Percentiles rank a stretch among this genome's conserved stretches.
phyloP scores from a whole-genome alignment of 2,113 vertebrate genomes.

The Rhinolophus sinicus region DNA sequence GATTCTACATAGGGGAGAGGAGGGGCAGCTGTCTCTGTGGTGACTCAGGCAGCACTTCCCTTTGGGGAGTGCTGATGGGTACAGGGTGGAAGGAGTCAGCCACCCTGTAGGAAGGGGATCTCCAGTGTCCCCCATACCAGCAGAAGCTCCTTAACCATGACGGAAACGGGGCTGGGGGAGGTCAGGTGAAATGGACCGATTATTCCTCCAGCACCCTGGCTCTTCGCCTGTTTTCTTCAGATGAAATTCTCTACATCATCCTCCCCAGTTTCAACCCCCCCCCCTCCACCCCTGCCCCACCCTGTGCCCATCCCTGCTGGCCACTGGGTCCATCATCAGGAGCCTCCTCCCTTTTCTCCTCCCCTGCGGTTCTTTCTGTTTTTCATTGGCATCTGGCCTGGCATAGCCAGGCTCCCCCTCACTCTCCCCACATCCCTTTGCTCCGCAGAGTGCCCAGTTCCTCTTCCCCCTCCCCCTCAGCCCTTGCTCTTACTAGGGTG shows the following conservation, averaged over 20 bases:
- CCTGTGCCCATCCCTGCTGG: conserved; percentile 77
- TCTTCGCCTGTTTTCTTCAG: conserved; percentile 51
- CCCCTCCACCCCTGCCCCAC: conserved; percentile 66
- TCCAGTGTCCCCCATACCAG: not conserved
- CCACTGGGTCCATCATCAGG: conserved; percentile 69
- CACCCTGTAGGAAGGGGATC: not conserved
- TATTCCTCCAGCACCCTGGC: conserved; percentile 42
- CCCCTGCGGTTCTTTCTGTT: conserved; percentile 80
- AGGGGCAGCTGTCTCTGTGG: conserved; percentile 15
- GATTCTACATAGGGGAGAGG: not conserved
- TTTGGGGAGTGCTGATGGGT: not conserved
- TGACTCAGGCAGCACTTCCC: conserved; percentile 22
- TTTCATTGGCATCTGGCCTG: conserved; percentile 77
- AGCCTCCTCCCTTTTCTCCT: conserved; percentile 78
- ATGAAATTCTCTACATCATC: conserved; percentile 77
- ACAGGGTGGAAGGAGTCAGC: not conserved
- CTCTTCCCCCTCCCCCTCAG: not conserved
- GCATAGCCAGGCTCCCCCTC: conserved; percentile 63
- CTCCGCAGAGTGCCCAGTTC: conserved; percentile 57
- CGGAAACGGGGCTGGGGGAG: conserved; percentile 26
- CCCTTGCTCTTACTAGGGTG: not conserved
- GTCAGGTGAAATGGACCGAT: conserved; percentile 45
- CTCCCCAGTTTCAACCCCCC: conserved; percentile 57
- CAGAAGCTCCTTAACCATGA: not conserved
- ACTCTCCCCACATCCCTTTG: conserved; percentile 18